Evolutionary conservation across 2,797 vertebrate species (phyloP).

Genomic region (Danio tinwini): DNA sequence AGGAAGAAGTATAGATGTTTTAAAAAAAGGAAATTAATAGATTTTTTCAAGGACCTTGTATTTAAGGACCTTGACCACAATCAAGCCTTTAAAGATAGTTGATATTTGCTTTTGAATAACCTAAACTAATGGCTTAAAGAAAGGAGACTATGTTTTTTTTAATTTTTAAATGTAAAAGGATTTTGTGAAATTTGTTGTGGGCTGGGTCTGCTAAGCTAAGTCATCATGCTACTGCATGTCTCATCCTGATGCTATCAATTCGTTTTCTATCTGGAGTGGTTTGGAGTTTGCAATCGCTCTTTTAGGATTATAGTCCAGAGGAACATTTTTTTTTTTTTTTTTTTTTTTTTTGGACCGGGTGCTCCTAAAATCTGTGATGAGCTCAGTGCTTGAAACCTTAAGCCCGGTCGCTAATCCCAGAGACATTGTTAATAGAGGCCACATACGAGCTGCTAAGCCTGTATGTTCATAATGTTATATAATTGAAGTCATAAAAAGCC

Average conservation of each 20-base stretch:
- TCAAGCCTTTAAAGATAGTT: too few relatives aligned
- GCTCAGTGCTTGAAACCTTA: conserved; percentile 78
- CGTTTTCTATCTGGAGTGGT: conserved; percentile 53
- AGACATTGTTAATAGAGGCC: conserved; percentile 86
- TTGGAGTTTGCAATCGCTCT: conserved; percentile 48
- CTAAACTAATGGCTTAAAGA: too few relatives aligned
- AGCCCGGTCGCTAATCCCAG: conserved; percentile 84
- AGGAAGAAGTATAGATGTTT: too few relatives aligned
- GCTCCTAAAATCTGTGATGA: conserved; percentile 69
- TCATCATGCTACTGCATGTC: too few relatives aligned
- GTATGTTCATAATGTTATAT: conserved; percentile 87
- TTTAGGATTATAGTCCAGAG: conserved; percentile 45
- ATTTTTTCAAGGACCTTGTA: too few relatives aligned
- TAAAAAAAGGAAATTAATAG: too few relatives aligned
- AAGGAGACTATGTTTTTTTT: too few relatives aligned
- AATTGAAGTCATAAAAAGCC: conserved; percentile 88
- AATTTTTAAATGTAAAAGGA: too few relatives aligned
- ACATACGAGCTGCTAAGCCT: conserved; percentile 85
- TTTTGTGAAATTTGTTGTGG: too few relatives aligned
- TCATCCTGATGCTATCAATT: not conserved
- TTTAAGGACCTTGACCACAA: too few relatives aligned
- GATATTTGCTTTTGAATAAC: too few relatives aligned
- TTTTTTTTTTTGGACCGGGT: conserved; percentile 63
- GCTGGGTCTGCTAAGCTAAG: too few relatives aligned
- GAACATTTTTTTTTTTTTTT: conserved; percentile 63